Evolutionary conservation across 2,797 vertebrate genomes (phyloP), one percentile per base, ranked within the genome.

Genomic region (Potorous gilbertii): DNA sequence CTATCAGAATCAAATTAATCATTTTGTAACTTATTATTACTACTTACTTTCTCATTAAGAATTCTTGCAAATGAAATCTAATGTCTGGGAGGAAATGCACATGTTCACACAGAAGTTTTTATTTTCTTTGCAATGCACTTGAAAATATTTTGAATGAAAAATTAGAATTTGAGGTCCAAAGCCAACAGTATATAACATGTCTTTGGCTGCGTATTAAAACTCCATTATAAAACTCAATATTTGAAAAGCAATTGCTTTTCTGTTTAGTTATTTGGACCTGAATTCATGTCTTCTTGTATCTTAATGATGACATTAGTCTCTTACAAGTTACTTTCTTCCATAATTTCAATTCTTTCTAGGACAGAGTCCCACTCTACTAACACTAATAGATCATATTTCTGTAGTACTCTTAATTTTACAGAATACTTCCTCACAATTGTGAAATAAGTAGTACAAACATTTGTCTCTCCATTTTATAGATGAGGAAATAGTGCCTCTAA

Each of bases 201-300:
- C 92, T 92, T 46, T 46, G 21, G 81, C 2, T 40, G 90, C 95
- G 94, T 95, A 91, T 91, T 95, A 95, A 95, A 94, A 94, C 21
- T 95, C 34, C 50, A n/a, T 54, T 96, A 57, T 81, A 81, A 81
- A 81, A 46, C 59, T 13, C 11, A 94, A 93, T 13, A 74, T 4
- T 93, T 90, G 54, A 94, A 92, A 96, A 93, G 93, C 55, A 91
- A 81, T 74, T 8, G 28, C 31, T 9, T 11, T 24, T 93, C 13
- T 54, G 91, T 95, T 94, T 95, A 24, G 29, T 46, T 81, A 40
- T 74, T 40, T 74, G 10, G 24, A 0, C 74, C 91, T 96, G 55
- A 95, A 57, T 52, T 57, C 90, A 95, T 46, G 56, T 92, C 95
- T 96, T 93, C 4, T 55, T 94, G 52, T 93, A 89, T 95, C 40